Percentiles rank a stretch among this genome's conserved stretches.
phyloP scores from a whole-genome alignment of 2,797 vertebrate genomes.

The Ptychadena robeensis region DNA sequence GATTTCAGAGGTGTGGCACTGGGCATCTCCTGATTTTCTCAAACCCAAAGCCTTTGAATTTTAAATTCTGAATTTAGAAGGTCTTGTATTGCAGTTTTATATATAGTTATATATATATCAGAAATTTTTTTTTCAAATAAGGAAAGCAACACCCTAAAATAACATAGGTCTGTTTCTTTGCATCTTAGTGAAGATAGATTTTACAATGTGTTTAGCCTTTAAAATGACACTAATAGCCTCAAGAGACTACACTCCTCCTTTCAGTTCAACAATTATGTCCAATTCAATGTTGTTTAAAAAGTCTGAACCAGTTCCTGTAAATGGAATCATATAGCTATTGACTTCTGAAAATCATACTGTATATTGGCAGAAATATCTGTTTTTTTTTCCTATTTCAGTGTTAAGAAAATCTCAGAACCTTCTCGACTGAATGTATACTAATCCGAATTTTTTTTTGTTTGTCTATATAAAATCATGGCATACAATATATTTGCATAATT shows the following conservation, averaged over 20 bases:
- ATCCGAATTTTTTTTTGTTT: too few species aligned
- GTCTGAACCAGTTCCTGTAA: conserved; percentile 81
- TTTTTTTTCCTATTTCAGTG: too few species aligned
- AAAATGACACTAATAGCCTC: conserved; percentile 84
- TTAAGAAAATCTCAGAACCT: too few species aligned
- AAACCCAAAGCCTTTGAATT: too few species aligned
- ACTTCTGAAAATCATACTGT: conserved; percentile 9
- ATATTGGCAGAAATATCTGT: not conserved
- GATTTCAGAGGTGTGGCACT: too few species aligned
- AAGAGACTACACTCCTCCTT: conserved; percentile 77
- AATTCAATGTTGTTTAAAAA: conserved; percentile 81
- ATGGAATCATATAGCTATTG: conserved; percentile 61
- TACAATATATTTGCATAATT: too few species aligned
- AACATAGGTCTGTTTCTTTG: conserved; percentile 82
- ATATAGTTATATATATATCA: not conserved
- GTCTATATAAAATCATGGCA: too few species aligned
- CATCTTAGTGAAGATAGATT: conserved; percentile 81
- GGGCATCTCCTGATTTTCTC: too few species aligned
- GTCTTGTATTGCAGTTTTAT: not conserved
- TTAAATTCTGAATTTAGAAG: too few species aligned
- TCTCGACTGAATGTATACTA: too few species aligned
- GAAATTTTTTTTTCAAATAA: conserved; percentile 66
- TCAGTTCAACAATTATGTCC: conserved; percentile 79
- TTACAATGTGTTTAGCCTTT: conserved; percentile 83
- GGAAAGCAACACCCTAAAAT: conserved; percentile 83